Conservation (phyloP, 2,113 vertebrate genomes). For the Neogale vison region DNA sequence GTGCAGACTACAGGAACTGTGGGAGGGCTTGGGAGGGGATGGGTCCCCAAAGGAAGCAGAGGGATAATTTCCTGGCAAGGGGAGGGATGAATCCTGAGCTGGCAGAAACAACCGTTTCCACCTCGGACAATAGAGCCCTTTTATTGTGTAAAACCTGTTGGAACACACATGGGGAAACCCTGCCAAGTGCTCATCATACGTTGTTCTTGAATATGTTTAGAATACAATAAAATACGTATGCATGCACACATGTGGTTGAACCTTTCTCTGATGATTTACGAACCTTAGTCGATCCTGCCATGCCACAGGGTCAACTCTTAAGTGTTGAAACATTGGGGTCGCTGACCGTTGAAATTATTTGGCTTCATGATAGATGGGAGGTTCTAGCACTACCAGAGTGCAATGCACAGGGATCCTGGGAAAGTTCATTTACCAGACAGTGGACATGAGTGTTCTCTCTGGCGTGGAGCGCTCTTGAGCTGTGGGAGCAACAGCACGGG, state of each 20-base stretch:
- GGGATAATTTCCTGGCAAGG: constrained; percentile 30
- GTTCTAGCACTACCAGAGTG: neutral
- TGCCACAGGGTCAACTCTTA: neutral
- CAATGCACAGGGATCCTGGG: neutral
- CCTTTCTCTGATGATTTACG: constrained; percentile 43
- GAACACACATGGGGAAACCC: constrained; percentile 38
- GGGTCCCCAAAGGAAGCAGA: neutral
- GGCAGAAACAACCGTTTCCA: constrained; percentile 52
- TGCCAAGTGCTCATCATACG: constrained; percentile 56
- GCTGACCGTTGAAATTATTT: neutral
- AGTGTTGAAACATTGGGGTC: constrained; percentile 14
- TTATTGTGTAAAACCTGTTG: constrained; percentile 61
- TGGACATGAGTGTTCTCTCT: fast-evolving
- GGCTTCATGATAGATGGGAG: constrained; percentile 30
- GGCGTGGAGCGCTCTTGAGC: neutral
- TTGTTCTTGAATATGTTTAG: constrained; percentile 51
- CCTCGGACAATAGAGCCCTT: constrained; percentile 43
- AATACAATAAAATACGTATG: constrained; percentile 45
- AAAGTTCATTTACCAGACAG: neutral
- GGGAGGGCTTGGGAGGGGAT: neutral
- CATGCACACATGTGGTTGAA: neutral
- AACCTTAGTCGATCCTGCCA: neutral
- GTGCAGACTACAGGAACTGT: neutral
- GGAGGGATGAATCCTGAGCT: constrained; percentile 40
- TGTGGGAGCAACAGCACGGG: neutral